Base-by-base conservation (phyloP, 92 coral and sea anemone genomes). In the Phenganax marumi region DNA sequence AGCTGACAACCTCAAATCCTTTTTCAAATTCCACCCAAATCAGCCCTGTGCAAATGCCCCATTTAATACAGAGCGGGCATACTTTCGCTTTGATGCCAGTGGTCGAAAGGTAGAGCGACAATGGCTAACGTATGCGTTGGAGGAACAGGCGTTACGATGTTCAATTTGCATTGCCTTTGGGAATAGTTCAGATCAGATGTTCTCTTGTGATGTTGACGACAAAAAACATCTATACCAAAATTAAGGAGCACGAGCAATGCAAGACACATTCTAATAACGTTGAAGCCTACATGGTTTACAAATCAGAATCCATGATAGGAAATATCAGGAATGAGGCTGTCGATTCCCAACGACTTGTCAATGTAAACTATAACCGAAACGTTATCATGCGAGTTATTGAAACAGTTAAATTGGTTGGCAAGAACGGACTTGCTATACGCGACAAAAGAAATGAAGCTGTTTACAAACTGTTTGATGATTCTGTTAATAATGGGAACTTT, bases 241-340 rank as follows among this genome's bases (percentile, higher is more conserved):
- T 61, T 26, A 61, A 61, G 23, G 68, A 61, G 23, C 68, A 61
- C 23, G 68, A 61, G 23, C 68, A 61, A 61, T 61, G 68, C 68
- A 61, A 61, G 68, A 61, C n/a, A 19, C 68, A 61, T 26, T 61
- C 68, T 61, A 26, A 17, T 61, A 61, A 61, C n/a, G 68, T 61
- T 61, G 68, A 61, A 61, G 68, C 68, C 68, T 61, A 61, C 68
- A 61, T 61, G 68, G 68, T 61, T 26, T 61, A 61, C 68, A 61
- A 61, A 61, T 61, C 68, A 61, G 68, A 61, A 61, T 61, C 68
- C 68, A 61, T 16, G 68, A 61, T 61, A 61, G 68, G 68, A 61
- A 61, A 61, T 26, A 26, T 61, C 68, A 61, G 8, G 22, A 61
- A 61, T 16, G n/a, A 61, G 22, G n/a, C 68, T 26, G 8, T 61